Conservation (phyloP, 1,140 invertebrate species). For the Nautilus pompilius region DNA sequence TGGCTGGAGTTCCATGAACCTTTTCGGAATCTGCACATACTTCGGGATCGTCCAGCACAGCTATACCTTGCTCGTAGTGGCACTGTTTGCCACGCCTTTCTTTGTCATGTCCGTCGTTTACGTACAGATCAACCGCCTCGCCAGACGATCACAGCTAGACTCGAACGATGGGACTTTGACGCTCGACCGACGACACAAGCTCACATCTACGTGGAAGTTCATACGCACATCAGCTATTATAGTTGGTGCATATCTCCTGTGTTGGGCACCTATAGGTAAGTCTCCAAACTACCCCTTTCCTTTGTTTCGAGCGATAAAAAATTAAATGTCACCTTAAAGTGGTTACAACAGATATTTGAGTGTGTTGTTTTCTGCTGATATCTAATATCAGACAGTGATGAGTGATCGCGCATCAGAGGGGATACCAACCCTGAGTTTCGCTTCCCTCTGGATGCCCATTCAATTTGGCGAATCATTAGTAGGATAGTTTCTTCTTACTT, state of each 20-base stretch:
- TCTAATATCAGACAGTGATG: too few species aligned
- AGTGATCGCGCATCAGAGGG: too few species aligned
- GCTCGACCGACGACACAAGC: neutral
- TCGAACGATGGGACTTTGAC: too few species aligned
- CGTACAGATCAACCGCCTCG: neutral
- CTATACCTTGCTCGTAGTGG: constrained; percentile 6
- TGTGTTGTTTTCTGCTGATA: too few species aligned
- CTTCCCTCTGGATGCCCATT: too few species aligned
- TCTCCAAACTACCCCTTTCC: too few species aligned
- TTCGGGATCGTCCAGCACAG: constrained; percentile 9
- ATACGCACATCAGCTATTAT: constrained; percentile 10
- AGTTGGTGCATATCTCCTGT: constrained; percentile 17
- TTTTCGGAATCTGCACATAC: constrained; percentile 12
- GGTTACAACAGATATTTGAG: neutral
- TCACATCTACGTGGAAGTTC: constrained; percentile 3
- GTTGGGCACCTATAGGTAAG: constrained; percentile 20
- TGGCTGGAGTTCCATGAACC: constrained; percentile 15
- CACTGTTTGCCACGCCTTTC: constrained; percentile 9
- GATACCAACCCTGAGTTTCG: too few species aligned
- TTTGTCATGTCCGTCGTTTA: constrained; percentile 7
- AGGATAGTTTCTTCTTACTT: too few species aligned
- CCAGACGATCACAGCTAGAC: too few species aligned
- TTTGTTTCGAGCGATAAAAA: too few species aligned
- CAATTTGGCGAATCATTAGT: too few species aligned
- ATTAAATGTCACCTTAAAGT: too few species aligned